Percentiles rank a stretch among this genome's conserved stretches.
Evolutionary conservation across 1,140 invertebrate species (phyloP).

Genomic region (Bombyx mandarina): DNA sequence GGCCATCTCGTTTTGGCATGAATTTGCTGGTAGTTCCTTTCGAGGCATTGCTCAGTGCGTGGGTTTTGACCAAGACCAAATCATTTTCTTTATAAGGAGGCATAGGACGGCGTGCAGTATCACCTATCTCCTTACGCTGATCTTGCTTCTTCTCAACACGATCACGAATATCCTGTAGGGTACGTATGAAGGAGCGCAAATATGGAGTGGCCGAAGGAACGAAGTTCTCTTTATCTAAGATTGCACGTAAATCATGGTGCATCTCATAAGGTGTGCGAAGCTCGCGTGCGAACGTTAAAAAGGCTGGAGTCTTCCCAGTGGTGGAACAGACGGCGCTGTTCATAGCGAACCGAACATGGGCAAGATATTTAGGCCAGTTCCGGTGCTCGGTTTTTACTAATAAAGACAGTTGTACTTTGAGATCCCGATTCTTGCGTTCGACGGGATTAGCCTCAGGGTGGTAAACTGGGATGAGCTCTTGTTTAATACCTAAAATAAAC

Average conservation of each 20-base stretch:
- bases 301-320: constrained; percentile 12
- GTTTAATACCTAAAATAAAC: constrained; percentile 14
- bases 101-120: constrained; percentile 1
- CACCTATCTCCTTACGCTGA: constrained; percentile 5
- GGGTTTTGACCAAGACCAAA: constrained; percentile 18
- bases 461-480: constrained; percentile 15
- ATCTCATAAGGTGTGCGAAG: constrained; percentile 9
- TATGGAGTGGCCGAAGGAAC: constrained; percentile 16
- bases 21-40: constrained; percentile 13
- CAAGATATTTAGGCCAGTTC: constrained; percentile 12
- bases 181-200: constrained; percentile 5
- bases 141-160: constrained; percentile 12
- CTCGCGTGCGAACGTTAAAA: constrained; percentile 15
- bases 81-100: constrained; percentile 11
- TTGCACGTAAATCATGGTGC: constrained; percentile 3
- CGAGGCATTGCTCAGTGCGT: constrained; percentile 15
- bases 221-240: constrained; percentile 10
- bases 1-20: no score
- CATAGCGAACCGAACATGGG: constrained; percentile 19
- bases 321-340: constrained; percentile 10
- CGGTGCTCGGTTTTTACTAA: constrained; percentile 16
- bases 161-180: constrained; percentile 4
- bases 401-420: constrained; percentile 15
- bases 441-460: constrained; percentile 24
- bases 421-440: constrained; percentile 24